Evolutionary conservation across 2,888 invertebrate genomes (phyloP).

Genomic region (Eupithecia dodoneata): DNA sequence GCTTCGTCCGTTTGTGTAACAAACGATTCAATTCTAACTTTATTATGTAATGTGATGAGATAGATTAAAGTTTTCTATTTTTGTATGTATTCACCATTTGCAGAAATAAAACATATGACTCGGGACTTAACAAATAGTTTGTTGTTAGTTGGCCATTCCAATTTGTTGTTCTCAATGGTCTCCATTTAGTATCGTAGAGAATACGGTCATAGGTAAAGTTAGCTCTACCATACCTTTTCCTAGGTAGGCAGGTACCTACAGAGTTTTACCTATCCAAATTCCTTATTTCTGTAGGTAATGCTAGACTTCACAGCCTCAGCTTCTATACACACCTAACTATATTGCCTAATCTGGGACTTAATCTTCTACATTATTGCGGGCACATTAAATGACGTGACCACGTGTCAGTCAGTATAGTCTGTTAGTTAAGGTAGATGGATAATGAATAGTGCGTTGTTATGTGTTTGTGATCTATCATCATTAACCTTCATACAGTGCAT

Average conservation of each 20-base stretch:
- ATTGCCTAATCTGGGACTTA: not conserved
- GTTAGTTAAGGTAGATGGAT: not conserved
- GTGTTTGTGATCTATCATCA: slow-evolving; percentile 10
- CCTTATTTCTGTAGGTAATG: too few relatives aligned
- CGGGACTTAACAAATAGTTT: not conserved
- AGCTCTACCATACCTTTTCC: not conserved
- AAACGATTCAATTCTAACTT: not conserved
- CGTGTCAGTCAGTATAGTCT: not conserved
- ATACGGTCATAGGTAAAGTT: not conserved
- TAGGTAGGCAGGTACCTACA: too few relatives aligned
- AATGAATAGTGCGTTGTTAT: not conserved
- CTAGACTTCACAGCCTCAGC: not conserved
- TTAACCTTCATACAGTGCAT: slow-evolving; percentile 36
- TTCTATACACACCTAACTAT: not conserved
- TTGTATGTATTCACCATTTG: not conserved
- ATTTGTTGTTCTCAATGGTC: not conserved
- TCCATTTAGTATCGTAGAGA: not conserved
- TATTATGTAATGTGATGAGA: not conserved
- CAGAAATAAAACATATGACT: not conserved
- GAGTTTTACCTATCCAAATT: too few relatives aligned
- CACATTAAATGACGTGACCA: not conserved
- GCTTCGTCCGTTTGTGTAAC: not conserved
- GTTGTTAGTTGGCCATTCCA: not conserved
- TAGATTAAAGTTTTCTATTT: not conserved
- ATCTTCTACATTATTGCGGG: not conserved